Conservation (phyloP, 2,113 vertebrate genomes). For the Uria lomvia region DNA sequence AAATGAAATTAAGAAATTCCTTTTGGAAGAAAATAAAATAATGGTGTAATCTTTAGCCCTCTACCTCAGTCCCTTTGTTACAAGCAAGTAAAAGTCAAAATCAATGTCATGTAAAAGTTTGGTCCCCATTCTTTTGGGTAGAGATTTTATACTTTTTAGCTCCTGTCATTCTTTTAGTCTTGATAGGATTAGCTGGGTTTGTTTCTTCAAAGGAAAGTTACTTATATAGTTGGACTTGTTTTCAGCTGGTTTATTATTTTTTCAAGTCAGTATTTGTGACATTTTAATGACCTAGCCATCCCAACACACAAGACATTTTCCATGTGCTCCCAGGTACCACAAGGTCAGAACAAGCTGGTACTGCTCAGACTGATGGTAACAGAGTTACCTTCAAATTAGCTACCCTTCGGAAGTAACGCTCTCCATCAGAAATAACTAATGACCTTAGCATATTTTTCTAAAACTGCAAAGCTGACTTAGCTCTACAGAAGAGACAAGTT, state of each 20-base stretch:
- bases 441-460: background rate
- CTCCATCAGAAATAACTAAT: background rate
- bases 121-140: background rate
- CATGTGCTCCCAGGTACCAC: background rate
- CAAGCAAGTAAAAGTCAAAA: background rate
- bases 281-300: background rate
- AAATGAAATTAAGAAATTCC: background rate
- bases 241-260: background rate
- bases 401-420: background rate
- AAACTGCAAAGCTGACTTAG: background rate
- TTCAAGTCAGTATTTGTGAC: background rate
- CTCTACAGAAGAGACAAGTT: background rate
- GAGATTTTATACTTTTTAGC: background rate
- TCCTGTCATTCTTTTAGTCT: background rate
- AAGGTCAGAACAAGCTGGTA: background rate
- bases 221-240: background rate
- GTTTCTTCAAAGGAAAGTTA: background rate
- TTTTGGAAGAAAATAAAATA: background rate
- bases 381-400: background rate
- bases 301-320: background rate
- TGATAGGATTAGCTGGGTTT: rapidly evolving
- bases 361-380: background rate
- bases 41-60: rapidly evolving
- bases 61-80: background rate
- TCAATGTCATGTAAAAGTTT: background rate